Evolutionary conservation across 64 coral and sea anemone genomes (phyloP).

Genomic region (Pachyseris speciosa): DNA sequence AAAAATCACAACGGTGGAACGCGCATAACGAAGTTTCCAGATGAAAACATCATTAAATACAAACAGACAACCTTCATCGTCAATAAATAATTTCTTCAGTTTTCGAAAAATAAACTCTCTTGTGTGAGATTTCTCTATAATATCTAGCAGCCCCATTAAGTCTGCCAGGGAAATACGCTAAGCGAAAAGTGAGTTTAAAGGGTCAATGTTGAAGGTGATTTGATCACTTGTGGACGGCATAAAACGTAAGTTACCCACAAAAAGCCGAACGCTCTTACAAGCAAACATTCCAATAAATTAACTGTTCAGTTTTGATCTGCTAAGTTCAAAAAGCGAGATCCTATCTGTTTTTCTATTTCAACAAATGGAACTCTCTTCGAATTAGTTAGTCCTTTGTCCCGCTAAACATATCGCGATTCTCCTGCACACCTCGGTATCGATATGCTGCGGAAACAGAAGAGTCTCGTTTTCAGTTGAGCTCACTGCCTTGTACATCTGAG

Average conservation of each 20-base stretch:
- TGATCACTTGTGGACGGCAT: neutral
- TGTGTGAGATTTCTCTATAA: neutral
- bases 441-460: slow-evolving; percentile 75
- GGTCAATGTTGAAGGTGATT: neutral
- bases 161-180: neutral
- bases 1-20: neutral
- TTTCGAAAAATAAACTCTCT: slow-evolving; percentile 22
- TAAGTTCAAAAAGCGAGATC: neutral
- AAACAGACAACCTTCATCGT: neutral
- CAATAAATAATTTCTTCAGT: slow-evolving; percentile 10
- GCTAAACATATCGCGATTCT: slow-evolving; percentile 55
- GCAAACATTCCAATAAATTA: neutral
- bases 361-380: neutral
- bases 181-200: neutral
- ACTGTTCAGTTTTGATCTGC: neutral
- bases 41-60: neutral
- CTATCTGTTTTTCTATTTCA: neutral
- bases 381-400: slow-evolving; percentile 3
- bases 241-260: neutral
- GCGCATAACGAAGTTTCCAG: neutral
- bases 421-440: slow-evolving; percentile 80
- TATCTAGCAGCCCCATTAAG: too few relatives aligned
- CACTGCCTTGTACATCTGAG: slow-evolving; percentile 87
- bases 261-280: neutral
- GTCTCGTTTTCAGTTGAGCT: slow-evolving; percentile 89